Percentiles rank a stretch among this genome's conserved stretches.
These are phyloP conservation scores for Channa maculata DNA, from an alignment of 2,113 vertebrate species.

Conservation along the genomic window DNA sequence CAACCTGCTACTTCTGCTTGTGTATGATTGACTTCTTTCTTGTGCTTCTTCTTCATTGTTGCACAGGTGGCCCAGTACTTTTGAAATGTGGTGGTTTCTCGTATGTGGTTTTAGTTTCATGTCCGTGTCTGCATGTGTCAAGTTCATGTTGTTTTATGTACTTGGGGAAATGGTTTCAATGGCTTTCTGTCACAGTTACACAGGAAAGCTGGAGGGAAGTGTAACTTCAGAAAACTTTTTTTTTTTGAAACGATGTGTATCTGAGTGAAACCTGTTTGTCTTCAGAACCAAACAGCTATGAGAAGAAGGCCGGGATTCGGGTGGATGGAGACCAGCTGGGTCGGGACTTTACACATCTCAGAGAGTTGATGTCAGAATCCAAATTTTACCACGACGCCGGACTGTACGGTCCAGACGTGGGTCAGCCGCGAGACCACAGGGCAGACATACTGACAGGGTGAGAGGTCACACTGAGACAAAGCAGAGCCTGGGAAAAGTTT, in stretches of 20 bases:
- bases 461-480: constrained; percentile 28
- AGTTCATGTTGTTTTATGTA: no score
- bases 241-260: background rate
- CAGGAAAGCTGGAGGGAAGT: background rate
- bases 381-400: constrained; percentile 77
- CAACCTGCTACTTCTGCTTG: no score
- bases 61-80: no score
- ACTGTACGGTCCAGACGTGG: constrained; percentile 91
- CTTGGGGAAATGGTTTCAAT: no score
- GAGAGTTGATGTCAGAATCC: constrained; percentile 84
- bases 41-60: no score
- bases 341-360: constrained; percentile 87
- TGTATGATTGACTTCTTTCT: no score
- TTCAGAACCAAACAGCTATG: constrained; percentile 95
- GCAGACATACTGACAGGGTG: constrained; percentile 87
- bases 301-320: constrained; percentile 89
- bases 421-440: constrained; percentile 85
- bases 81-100: no score
- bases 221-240: background rate
- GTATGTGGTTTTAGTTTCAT: no score
- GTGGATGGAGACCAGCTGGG: constrained; percentile 91
- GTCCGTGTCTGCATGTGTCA: no score
- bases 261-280: background rate
- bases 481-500: no score
- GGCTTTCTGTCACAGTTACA: background rate